Conservation (phyloP, 1,140 invertebrate genomes). For the Megathymus violae region DNA sequence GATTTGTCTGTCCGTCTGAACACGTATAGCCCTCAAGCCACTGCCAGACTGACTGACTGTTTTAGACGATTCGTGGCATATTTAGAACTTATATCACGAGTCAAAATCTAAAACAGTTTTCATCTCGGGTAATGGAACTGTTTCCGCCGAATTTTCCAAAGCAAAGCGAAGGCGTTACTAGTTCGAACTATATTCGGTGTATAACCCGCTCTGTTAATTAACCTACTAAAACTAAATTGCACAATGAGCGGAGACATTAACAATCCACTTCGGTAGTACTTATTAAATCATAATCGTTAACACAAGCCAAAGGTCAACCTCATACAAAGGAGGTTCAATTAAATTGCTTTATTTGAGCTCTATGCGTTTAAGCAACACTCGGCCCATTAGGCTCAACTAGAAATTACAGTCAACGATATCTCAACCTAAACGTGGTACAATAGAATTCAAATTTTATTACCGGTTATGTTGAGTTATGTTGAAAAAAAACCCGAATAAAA, state of each 20-base stretch:
- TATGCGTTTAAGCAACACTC: slow-evolving; percentile 10
- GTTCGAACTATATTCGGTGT: too few relatives aligned
- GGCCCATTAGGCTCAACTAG: neutral
- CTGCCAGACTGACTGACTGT: too few relatives aligned
- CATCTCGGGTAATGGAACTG: too few relatives aligned
- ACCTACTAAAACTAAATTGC: slow-evolving; percentile 19
- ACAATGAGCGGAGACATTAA: slow-evolving; percentile 23
- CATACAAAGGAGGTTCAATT: slow-evolving; percentile 26
- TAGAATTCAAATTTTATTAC: slow-evolving; percentile 1
- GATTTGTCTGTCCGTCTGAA: too few relatives aligned
- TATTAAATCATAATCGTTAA: slow-evolving; percentile 36
- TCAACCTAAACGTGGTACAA: neutral
- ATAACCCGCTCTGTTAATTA: slow-evolving; percentile 1
- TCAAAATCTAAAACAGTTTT: too few relatives aligned
- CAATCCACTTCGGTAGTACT: slow-evolving; percentile 28
- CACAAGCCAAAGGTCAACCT: slow-evolving; percentile 26
- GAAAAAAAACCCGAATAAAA: neutral
- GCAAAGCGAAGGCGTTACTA: too few relatives aligned
- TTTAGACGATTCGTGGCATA: too few relatives aligned
- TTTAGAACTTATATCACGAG: too few relatives aligned
- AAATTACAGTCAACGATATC: neutral
- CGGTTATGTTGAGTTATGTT: neutral
- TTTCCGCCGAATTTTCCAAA: too few relatives aligned
- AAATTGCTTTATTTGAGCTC: slow-evolving; percentile 25
- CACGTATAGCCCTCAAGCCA: too few relatives aligned